Conservation (phyloP, 2,888 invertebrate genomes). For the Cylloceria caligata region DNA sequence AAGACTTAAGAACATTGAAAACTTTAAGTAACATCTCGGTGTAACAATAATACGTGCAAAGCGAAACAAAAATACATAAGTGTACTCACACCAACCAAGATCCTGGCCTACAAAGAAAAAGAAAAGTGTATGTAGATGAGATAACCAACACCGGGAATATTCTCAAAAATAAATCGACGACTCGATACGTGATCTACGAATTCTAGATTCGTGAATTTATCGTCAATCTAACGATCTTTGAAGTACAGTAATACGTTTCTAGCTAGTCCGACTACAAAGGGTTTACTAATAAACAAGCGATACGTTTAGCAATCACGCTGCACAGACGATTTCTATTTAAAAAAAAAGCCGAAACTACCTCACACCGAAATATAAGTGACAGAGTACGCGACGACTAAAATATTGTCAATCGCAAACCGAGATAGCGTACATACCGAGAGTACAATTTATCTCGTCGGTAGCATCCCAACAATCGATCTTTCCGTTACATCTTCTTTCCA, state of each 20-base stretch:
- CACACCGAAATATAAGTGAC: conserved; percentile 11
- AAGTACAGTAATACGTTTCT: neutral
- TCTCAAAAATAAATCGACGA: conserved; percentile 2
- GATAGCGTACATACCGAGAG: conserved; percentile 87
- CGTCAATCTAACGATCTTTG: neutral
- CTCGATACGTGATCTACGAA: conserved; percentile 27
- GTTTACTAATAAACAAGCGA: conserved; percentile 19
- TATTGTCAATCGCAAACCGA: neutral
- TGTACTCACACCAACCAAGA: conserved; percentile 81
- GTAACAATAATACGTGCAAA: conserved; percentile 1
- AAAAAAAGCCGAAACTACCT: conserved; percentile 29
- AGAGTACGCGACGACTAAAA: neutral
- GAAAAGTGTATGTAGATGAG: conserved; percentile 52
- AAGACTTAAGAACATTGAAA: too few relatives aligned
- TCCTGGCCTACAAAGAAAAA: conserved; percentile 77
- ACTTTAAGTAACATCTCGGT: neutral
- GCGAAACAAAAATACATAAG: conserved; percentile 62
- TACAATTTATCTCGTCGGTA: conserved; percentile 90
- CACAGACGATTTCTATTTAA: conserved; percentile 27
- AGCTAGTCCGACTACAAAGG: conserved; percentile 15
- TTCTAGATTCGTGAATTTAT: conserved; percentile 2
- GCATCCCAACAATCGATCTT: conserved; percentile 92
- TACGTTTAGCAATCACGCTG: conserved; percentile 27
- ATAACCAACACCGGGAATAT: conserved; percentile 42
- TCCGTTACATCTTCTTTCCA: conserved; percentile 89